Percentiles rank a stretch among this genome's conserved stretches.
Evolutionary conservation across 2,113 vertebrate species (phyloP).

Genomic region (Beaufortia kweichowensis): DNA sequence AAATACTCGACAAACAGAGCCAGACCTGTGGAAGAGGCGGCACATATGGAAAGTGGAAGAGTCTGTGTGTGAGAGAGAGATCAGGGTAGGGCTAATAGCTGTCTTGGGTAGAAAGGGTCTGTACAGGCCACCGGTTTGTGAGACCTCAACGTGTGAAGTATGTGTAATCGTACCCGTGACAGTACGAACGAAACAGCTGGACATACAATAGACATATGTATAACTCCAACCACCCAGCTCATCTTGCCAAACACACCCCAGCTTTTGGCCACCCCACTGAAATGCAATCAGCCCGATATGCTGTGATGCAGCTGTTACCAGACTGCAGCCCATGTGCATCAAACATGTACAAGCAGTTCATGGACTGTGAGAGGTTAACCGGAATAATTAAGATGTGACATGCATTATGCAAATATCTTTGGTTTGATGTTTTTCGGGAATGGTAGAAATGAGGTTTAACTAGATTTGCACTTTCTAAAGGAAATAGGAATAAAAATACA

Average conservation of each 20-base stretch:
- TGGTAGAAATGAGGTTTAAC: background rate
- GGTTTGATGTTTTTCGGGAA: background rate
- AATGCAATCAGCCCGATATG: constrained; percentile 9
- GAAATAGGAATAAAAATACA: background rate
- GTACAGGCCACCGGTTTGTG: background rate
- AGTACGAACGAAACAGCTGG: constrained; percentile 20
- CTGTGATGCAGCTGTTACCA: constrained; percentile 23
- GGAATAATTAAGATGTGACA: background rate
- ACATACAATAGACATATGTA: constrained; percentile 20
- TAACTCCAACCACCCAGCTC: background rate
- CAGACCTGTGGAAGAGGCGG: constrained; percentile 1
- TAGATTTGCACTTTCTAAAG: background rate
- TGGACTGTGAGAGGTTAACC: background rate
- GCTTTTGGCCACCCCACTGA: constrained; percentile 2
- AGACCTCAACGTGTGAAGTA: background rate
- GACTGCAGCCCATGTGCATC: background rate
- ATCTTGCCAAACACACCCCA: constrained; percentile 22
- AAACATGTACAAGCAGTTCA: constrained; percentile 1
- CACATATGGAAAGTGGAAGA: background rate
- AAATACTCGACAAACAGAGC: constrained; percentile 34
- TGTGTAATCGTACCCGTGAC: constrained; percentile 27
- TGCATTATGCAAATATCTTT: background rate
- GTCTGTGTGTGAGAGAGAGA: background rate
- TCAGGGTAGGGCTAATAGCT: constrained; percentile 7
- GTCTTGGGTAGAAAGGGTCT: background rate